These are phyloP conservation scores for Euwallacea fornicatus DNA, from an alignment of 1,140 invertebrate genomes.

Conservation along the genomic window DNA sequence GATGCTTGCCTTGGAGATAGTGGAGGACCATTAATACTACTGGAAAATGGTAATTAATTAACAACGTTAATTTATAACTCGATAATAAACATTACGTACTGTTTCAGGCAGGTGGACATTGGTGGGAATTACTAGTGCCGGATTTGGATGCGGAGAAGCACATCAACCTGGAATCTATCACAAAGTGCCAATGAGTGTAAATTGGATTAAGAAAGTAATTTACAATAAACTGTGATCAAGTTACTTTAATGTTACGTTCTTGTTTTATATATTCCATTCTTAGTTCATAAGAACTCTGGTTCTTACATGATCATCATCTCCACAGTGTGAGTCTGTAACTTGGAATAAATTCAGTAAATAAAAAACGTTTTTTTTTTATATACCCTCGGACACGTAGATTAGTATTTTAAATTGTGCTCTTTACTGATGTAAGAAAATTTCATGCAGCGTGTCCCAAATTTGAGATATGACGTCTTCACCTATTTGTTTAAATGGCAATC, in stretches of 20 bases:
- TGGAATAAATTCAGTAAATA: no score
- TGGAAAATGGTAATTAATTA: constrained; percentile 51
- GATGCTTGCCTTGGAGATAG: constrained; percentile 85
- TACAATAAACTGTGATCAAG: constrained; percentile 16
- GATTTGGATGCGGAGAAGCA: constrained; percentile 82
- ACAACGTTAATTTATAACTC: not conserved
- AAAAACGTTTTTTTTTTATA: no score
- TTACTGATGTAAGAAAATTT: no score
- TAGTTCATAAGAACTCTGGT: no score
- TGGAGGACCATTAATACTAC: constrained; percentile 77
- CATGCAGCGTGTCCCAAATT: no score
- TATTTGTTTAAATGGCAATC: no score
- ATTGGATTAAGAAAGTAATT: constrained; percentile 68
- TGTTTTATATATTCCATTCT: not conserved
- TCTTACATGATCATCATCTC: no score
- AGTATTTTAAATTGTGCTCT: no score
- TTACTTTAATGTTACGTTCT: not conserved
- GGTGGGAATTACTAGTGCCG: constrained; percentile 82
- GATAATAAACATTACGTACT: not conserved
- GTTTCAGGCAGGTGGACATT: constrained; percentile 69
- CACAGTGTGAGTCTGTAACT: no score
- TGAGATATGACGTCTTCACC: no score
- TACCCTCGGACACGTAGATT: no score
- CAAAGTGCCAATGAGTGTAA: constrained; percentile 69
- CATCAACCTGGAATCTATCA: constrained; percentile 87